Percentiles rank a stretch among this genome's conserved stretches.
These are phyloP conservation scores for Achroia grisella DNA, from an alignment of 1,140 invertebrate genomes.

Conservation along the genomic window DNA sequence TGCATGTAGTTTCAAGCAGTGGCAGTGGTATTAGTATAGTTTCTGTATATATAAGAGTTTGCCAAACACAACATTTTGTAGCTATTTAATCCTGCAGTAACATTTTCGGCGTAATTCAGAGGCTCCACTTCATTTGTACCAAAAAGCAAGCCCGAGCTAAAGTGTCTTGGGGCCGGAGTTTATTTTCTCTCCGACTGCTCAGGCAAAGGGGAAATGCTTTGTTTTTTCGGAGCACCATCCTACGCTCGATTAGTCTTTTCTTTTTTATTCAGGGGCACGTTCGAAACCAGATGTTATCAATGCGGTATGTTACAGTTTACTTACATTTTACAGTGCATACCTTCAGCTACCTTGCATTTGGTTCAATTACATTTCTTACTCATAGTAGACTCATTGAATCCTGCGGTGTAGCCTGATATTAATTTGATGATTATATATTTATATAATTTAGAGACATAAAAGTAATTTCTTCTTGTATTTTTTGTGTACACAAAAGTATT, in stretches of 20 bases:
- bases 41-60: constrained; percentile 1
- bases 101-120: constrained; percentile 26
- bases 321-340: constrained; percentile 10
- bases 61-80: constrained; percentile 8
- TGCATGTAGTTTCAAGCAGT: too few species aligned
- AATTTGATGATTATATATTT: too few species aligned
- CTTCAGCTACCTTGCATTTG: constrained; percentile 1
- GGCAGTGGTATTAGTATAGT: too few species aligned
- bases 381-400: too few species aligned
- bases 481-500: too few species aligned
- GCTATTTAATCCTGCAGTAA: constrained; percentile 19
- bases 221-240: constrained; percentile 32
- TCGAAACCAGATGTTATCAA: constrained; percentile 23
- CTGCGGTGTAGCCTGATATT: too few species aligned
- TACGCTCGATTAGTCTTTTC: constrained; percentile 37
- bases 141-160: constrained; percentile 21
- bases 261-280: constrained; percentile 36
- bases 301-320: constrained; percentile 6
- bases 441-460: too few species aligned
- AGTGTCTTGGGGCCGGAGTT: constrained; percentile 39
- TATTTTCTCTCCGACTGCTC: constrained; percentile 44
- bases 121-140: constrained; percentile 38
- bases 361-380: background rate
- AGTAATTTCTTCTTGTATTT: too few species aligned
- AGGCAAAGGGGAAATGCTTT: constrained; percentile 35